Evolutionary conservation across 2,113 vertebrate genomes (phyloP), one percentile per base, ranked within the genome.

Genomic region (Myrmecophaga tridactyla): DNA sequence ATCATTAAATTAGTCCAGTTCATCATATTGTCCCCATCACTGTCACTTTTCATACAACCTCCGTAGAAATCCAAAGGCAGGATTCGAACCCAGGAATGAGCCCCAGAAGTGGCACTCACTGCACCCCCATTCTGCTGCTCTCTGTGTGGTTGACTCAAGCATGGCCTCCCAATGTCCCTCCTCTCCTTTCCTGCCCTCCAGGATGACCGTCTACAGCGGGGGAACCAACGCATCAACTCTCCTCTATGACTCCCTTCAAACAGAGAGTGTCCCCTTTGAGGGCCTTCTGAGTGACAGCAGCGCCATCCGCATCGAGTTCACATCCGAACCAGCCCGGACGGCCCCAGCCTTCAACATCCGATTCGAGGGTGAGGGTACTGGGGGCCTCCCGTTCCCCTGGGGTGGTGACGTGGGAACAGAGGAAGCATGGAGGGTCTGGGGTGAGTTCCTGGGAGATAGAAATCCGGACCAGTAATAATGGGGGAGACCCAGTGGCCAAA

Each of bases 251-350:
- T 99, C 99, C 0, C 98, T 97, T 3, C 98, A 98, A 0, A 98
- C 99, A 0, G 98, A 99, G 5, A 99, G 98, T 1, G 99, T 99
- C 39, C 99, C 99, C 14, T 99, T 99, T 10, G 99, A 99, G 94
- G 99, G 99, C 0, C 98, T 99, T 80, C 99, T 99, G 98, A 99
- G 99, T 0, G 99, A 99, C 0, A 99, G 99, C 23, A 98, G 98
- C 0, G 92, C 98, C 34, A 98, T 99, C 86, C 97, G 98, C 65
- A 98, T 99, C 20, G 99, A 99, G 97, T 99, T 99, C 97, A 98
- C 98, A 0, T 99, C 99, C 0, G 97, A 99, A 80, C 98, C 98
- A 92, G 98, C 98, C 0, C 97, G 97, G 0, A 98, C 98, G 0
- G 89, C 98, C 96, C 99, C 98, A 0, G 98, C 98, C 23, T 99